These are phyloP conservation scores for Sebastolobus altivelis DNA, from an alignment of 2,797 vertebrate genomes.

Conservation along the genomic window DNA sequence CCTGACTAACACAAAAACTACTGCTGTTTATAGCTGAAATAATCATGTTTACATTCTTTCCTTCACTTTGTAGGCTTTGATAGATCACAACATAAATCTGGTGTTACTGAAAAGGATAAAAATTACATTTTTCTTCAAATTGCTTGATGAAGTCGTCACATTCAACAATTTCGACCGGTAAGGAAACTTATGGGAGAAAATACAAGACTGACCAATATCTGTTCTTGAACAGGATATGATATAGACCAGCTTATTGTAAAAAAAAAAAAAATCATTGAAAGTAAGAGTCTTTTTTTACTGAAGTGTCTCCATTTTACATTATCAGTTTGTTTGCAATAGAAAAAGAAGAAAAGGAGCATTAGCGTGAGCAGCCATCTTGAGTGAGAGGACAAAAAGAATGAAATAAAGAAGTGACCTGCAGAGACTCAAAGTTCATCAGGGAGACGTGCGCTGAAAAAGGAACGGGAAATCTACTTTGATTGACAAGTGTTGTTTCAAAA, in stretches of 20 bases:
- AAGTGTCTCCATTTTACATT: conserved; percentile 1
- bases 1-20: conserved; percentile 1
- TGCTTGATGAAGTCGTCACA: not conserved
- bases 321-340: not conserved
- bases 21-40: not conserved
- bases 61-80: not conserved
- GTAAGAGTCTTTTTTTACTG: not conserved
- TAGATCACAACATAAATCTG: conserved; percentile 2
- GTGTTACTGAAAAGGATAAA: not conserved
- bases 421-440: conserved; percentile 1
- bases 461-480: conserved; percentile 1
- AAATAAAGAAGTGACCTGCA: not conserved
- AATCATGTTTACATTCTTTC: conserved; percentile 19
- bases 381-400: not conserved
- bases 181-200: not conserved
- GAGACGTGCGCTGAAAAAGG: not conserved
- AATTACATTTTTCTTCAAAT: not conserved
- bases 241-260: not conserved
- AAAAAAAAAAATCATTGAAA: not conserved
- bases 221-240: not conserved
- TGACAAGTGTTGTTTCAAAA: not conserved
- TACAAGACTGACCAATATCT: not conserved
- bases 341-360: conserved; percentile 3
- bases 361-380: not conserved
- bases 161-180: not conserved